These are phyloP conservation scores for Scomber colias DNA, from an alignment of 2,113 vertebrate genomes.

Conservation along the genomic window DNA sequence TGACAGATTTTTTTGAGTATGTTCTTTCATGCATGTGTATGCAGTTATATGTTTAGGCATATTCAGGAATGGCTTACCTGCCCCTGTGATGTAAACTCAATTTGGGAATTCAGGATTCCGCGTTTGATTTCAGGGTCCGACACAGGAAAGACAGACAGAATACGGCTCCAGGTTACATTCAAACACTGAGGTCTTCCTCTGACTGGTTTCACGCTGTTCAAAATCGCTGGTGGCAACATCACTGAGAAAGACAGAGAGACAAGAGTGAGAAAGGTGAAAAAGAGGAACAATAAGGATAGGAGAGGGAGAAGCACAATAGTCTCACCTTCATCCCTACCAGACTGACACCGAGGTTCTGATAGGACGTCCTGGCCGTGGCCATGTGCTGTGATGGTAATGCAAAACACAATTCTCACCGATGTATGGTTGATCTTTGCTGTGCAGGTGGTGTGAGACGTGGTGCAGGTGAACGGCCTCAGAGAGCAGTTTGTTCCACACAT, in stretches of 20 bases:
- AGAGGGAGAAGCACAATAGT: background rate
- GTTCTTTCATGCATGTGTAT: background rate
- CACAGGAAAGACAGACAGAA: background rate
- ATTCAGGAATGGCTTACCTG: constrained; percentile 54
- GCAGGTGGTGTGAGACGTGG: constrained; percentile 61
- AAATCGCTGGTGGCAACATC: constrained; percentile 86
- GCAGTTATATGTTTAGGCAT: background rate
- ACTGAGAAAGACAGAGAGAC: constrained; percentile 58
- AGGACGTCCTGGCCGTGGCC: background rate
- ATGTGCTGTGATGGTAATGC: constrained; percentile 57
- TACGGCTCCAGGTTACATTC: constrained; percentile 84
- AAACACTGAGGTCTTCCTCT: constrained; percentile 84
- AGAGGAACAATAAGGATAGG: background rate
- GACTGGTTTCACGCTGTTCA: constrained; percentile 79
- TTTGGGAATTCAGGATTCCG: constrained; percentile 65
- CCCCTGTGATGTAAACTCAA: constrained; percentile 50
- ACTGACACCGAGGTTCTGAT: constrained; percentile 61
- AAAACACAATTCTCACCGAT: constrained; percentile 42
- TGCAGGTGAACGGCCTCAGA: constrained; percentile 49
- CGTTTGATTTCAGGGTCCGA: constrained; percentile 59
- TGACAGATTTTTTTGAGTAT: background rate
- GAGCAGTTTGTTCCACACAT: background rate
- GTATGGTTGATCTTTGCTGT: constrained; percentile 15
- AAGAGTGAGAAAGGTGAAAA: background rate
- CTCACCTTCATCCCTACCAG: constrained; percentile 67